phyloP scores from a whole-genome alignment of 2,888 invertebrate species.

The Andrena fulva region DNA sequence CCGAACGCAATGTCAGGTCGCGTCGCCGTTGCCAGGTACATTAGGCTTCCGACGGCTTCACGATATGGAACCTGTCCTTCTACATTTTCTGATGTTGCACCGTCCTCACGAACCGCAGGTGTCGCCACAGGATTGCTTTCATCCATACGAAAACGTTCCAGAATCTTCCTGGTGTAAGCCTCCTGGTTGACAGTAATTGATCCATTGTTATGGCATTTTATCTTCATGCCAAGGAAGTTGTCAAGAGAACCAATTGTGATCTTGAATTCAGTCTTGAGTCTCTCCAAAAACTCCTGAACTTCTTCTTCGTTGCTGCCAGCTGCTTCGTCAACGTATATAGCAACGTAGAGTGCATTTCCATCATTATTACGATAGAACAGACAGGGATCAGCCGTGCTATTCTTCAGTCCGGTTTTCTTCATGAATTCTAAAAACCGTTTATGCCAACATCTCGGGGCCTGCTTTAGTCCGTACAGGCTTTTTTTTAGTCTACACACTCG shows the following conservation, averaged over 20 bases:
- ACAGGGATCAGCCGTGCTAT: not conserved
- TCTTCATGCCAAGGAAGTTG: not conserved
- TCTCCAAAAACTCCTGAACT: not conserved
- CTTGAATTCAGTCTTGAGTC: not conserved
- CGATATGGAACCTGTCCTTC: not conserved
- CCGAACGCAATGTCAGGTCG: not conserved
- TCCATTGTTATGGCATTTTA: not conserved
- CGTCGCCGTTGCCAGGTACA: not conserved
- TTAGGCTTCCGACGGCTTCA: conserved; percentile 4
- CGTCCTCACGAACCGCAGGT: not conserved
- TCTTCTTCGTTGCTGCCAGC: not conserved
- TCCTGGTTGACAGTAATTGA: conserved; percentile 6
- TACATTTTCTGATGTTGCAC: not conserved
- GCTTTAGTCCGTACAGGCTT: conserved; percentile 19
- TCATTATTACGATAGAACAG: not conserved
- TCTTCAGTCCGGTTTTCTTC: not conserved
- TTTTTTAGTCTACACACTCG: not conserved
- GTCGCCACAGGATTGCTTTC: conserved; percentile 6
- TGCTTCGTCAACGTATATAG: not conserved
- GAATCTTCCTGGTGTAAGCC: not conserved
- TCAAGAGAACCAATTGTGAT: not conserved
- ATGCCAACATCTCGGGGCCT: conserved; percentile 2
- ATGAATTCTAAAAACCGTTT: not conserved
- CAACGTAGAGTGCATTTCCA: not conserved
- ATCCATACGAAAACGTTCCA: conserved; percentile 5